Base-by-base conservation (phyloP, 2,888 invertebrate species). In the Camponotus fellah region DNA sequence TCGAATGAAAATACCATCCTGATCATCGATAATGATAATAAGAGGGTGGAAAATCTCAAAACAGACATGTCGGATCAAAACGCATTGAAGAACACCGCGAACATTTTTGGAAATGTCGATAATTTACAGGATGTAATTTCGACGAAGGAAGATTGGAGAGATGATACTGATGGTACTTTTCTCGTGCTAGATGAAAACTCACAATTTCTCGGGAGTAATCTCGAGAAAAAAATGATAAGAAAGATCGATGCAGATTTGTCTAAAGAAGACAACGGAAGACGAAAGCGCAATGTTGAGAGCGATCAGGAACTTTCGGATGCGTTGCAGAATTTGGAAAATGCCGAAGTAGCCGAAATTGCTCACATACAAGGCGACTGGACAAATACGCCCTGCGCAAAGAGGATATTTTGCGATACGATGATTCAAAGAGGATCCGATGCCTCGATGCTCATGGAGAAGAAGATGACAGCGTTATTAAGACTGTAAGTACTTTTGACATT, bases 371-470 rank as follows among this genome's bases (percentile, higher is more conserved):
- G 94, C 1, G 96, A 97, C 91, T 97, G 97, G 97, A 96, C 96
- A 46, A 96, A 97, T 94, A 97, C 97, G 2, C 97, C 97, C 77
- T 98, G 98, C 93, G 97, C 97, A 3, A 97, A 97, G 93, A 96
- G 96, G 91, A 96, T 97, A 87, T 97, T 97, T 95, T 98, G 98
- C 94, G 97, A 97, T 91, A 97, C 97, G 64, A 96, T 98, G 96
- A 95, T 97, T 60, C 95, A 96, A 83, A 97, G 97, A 90, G 95
- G 96, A 74, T 96, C 96, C 1, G 97, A 97, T 92, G 97, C 97
- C 43, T 95, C 97, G 85, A 96, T 96, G 88, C 95, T 97, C 64
- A 97, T 97, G 97, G 97, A 97, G 95, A 97, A 97, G 95, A 97
- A 97, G 94, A 97, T 97, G 97, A 96, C 96, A 91, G 96, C 96